Evolutionary conservation across 2,888 invertebrate species (phyloP).

Genomic region (Atrina japonica): DNA sequence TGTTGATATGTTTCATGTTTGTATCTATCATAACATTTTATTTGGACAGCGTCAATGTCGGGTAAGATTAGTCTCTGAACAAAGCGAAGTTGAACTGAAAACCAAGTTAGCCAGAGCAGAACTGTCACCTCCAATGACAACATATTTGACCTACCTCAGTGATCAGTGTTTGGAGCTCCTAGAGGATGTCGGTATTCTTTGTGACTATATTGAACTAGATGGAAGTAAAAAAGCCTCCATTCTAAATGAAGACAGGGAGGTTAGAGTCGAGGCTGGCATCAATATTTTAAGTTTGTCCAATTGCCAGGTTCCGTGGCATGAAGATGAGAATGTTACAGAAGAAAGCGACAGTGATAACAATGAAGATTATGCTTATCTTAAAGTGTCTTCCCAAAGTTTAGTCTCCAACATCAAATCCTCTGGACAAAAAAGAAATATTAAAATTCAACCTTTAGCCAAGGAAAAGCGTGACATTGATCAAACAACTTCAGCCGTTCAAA

Average conservation of each 20-base stretch:
- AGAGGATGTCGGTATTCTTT: conserved; percentile 41
- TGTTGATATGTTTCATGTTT: conserved; percentile 38
- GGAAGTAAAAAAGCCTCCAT: conserved; percentile 26
- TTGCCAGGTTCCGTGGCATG: conserved; percentile 2
- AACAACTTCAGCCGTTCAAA: too few relatives aligned
- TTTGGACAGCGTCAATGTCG: conserved; percentile 29
- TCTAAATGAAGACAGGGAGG: conserved; percentile 1
- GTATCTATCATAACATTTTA: conserved; percentile 45
- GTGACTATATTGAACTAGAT: conserved; percentile 53
- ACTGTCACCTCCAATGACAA: conserved; percentile 41
- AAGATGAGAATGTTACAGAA: not conserved
- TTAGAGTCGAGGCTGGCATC: not conserved
- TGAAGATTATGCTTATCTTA: conserved; percentile 20
- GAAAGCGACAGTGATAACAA: conserved; percentile 19
- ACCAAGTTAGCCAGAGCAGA: conserved; percentile 35
- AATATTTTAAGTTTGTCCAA: conserved; percentile 23
- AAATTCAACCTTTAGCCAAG: too few relatives aligned
- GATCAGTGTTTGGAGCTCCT: conserved; percentile 38
- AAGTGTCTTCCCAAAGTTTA: conserved; percentile 19
- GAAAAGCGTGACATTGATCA: too few relatives aligned
- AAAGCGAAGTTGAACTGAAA: conserved; percentile 46
- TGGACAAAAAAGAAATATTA: too few relatives aligned
- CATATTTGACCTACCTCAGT: conserved; percentile 41
- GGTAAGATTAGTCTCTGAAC: conserved; percentile 46
- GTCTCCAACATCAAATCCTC: not conserved